phyloP scores from a whole-genome alignment of 2,888 invertebrate species.

The Aquatica leii region DNA sequence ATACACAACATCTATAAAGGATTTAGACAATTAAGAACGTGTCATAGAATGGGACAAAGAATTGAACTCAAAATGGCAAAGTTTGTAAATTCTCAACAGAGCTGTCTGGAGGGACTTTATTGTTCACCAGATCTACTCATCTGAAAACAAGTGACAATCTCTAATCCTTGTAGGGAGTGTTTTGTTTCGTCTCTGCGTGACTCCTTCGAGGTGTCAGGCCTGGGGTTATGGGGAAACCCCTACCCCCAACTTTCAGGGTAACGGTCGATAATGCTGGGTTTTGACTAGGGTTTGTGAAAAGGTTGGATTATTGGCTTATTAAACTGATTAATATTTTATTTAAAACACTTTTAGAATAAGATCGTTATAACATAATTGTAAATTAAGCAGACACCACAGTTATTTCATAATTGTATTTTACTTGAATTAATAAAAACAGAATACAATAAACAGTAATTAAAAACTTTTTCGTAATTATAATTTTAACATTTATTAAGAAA shows the following conservation, averaged over 20 bases:
- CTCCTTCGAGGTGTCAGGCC: constrained; percentile 53
- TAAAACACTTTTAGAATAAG: constrained; percentile 17
- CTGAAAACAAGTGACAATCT: constrained; percentile 56
- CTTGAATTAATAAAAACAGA: too few relatives aligned
- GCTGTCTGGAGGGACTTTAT: constrained; percentile 51
- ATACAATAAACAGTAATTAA: too few relatives aligned
- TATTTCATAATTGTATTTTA: not conserved
- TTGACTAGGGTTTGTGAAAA: constrained; percentile 53
- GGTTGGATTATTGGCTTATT: constrained; percentile 55
- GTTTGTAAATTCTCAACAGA: constrained; percentile 51
- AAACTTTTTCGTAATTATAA: too few relatives aligned
- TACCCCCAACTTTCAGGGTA: constrained; percentile 36
- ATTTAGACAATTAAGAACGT: constrained; percentile 39
- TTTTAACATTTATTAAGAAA: too few relatives aligned
- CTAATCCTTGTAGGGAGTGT: constrained; percentile 55
- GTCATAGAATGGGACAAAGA: constrained; percentile 36
- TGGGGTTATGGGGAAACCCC: constrained; percentile 38
- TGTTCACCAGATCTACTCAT: constrained; percentile 53
- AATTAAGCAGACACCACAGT: constrained; percentile 4
- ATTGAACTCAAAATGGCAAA: constrained; percentile 48
- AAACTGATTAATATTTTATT: constrained; percentile 46
- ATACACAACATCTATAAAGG: constrained; percentile 36
- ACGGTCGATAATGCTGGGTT: constrained; percentile 55
- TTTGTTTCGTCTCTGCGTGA: constrained; percentile 55
- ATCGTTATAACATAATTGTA: constrained; percentile 13